A percentile compares a stretch with the other conserved stretches of the same genome.
phyloP scores from a whole-genome alignment of 37 sponge, comb jelly and placozoan genomes.

The Amphimedon queenslandica region DNA sequence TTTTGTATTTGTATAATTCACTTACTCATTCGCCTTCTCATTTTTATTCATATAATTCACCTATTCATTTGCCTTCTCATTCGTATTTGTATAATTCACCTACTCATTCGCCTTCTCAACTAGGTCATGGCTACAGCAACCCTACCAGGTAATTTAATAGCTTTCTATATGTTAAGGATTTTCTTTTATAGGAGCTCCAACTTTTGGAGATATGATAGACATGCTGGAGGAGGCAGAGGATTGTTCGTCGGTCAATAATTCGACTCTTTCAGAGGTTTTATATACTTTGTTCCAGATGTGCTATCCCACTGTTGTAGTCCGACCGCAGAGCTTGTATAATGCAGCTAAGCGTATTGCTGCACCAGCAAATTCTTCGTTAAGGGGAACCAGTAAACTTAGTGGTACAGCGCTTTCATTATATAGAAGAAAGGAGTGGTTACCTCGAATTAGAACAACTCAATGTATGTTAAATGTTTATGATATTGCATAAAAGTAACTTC shows the following conservation, averaged over 20 bases:
- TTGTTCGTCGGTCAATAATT: background rate
- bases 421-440: background rate
- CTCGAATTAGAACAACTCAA: background rate
- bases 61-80: no score
- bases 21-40: no score
- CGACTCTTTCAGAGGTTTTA: constrained; percentile 20
- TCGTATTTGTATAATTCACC: no score
- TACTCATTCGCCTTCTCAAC: no score
- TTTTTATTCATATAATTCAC: no score
- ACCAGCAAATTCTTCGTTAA: constrained; percentile 1
- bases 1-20: no score
- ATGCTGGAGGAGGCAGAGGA: background rate
- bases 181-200: background rate
- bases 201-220: constrained; percentile 5
- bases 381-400: background rate
- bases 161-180: background rate
- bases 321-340: constrained; percentile 11
- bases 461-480: background rate
- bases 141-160: no score
- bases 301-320: constrained; percentile 9
- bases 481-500: no score
- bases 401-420: constrained; percentile 3
- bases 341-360: constrained; percentile 17
- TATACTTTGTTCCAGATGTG: constrained; percentile 1
- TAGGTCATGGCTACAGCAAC: no score